Conservation (phyloP, 1,140 invertebrate genomes). For the Scaptomyza pallida region DNA sequence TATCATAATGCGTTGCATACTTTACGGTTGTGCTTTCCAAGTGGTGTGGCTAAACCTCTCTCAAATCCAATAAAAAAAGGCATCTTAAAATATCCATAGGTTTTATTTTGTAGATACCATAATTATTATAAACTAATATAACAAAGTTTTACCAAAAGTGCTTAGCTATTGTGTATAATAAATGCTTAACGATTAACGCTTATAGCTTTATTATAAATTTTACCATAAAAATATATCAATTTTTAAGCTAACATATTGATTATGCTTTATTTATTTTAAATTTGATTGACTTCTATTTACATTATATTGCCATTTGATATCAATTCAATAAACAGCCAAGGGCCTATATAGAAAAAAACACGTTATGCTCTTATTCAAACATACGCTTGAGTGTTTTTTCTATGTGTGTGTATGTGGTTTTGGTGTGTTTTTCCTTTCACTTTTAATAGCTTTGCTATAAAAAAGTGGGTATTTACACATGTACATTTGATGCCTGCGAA, state of each 20-base stretch:
- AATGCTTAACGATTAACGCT: not conserved
- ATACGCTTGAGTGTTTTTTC: slow-evolving; percentile 4
- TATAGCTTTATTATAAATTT: not conserved
- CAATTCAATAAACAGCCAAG: slow-evolving; percentile 33
- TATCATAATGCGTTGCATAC: slow-evolving; percentile 56
- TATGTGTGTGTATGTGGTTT: slow-evolving; percentile 8
- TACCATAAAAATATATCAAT: slow-evolving; percentile 1
- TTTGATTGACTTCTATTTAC: slow-evolving; percentile 27
- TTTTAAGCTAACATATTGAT: slow-evolving; percentile 15
- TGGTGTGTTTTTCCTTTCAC: slow-evolving; percentile 18
- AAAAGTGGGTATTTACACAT: slow-evolving; percentile 64
- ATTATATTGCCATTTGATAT: slow-evolving; percentile 35
- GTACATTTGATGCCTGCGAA: slow-evolving; percentile 51
- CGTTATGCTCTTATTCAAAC: slow-evolving; percentile 16
- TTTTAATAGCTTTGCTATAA: slow-evolving; percentile 53
- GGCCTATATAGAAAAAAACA: slow-evolving; percentile 1
- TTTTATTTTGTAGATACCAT: not conserved
- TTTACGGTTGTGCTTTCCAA: slow-evolving; percentile 40
- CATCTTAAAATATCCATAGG: not conserved
- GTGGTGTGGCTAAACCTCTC: not conserved
- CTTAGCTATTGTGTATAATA: not conserved
- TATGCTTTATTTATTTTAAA: not conserved
- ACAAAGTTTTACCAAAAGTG: not conserved
- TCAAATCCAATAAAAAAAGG: not conserved
- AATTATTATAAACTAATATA: not conserved